Evolutionary conservation across 2,888 invertebrate species (phyloP), one percentile per base, ranked within the genome.

Genomic region (Dyspetes luteomarginatus): DNA sequence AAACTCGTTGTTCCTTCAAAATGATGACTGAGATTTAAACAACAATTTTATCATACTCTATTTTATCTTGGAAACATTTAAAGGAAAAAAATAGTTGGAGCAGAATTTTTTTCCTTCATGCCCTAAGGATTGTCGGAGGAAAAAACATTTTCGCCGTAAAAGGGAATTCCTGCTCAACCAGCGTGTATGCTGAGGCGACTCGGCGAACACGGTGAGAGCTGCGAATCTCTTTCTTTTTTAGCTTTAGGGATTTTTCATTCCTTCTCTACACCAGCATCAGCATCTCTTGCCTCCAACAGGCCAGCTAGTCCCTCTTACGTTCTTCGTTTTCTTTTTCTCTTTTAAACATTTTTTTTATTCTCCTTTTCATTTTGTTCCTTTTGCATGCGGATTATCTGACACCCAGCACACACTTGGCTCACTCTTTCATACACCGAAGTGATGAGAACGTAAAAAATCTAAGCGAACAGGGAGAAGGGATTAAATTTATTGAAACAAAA

Each of bases 401-500:
- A 36, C 52, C 17, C 22, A n/a, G 28, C 24, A n/a, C 41, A 43
- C 62, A 19, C 48, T 15, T 3, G 48, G 48, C 17, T 48, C 5
- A n/a, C 5, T 58, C 15, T 17, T 30, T 62, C 36, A 30, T 52
- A 17, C 52, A 48, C 4, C 19, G 48, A 26, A 36, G 15, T 26
- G 24, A 36, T 9, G 30, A 19, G 36, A 48, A 36, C 30, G 9
- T 5, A 28, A 72, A 48, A 17, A 17, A 17, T 17, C 0, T 22
- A 22, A 52, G 55, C 73, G 45, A 45, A 28, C 43, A 73, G 9
- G 45, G 73, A 56, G 24, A 74, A 74, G 56, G 65, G 65, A 74
- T 74, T 74, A 74, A 74, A 45, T 74, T 65, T 43, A 55, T 73
- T 56, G 65, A 48, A 48, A 48, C 2, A 36, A 36, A 36, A 12